Conservation (phyloP, 1,140 invertebrate species). For the Prorops nasuta region DNA sequence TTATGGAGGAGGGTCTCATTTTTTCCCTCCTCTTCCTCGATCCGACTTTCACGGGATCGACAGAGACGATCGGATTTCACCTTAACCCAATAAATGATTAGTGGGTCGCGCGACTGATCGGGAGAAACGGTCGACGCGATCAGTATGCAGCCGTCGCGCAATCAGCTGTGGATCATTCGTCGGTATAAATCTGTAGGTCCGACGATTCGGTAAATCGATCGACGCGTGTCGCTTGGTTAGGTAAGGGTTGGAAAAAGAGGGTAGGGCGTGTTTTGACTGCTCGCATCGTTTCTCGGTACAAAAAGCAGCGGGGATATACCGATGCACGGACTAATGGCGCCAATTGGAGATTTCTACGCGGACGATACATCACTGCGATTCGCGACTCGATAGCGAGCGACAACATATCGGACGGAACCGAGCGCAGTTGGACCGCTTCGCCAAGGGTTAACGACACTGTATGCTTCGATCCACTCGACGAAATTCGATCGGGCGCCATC, state of each 20-base stretch:
- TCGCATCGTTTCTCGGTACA: neutral
- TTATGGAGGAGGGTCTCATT: too few relatives aligned
- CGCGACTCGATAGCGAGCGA: constrained; percentile 8
- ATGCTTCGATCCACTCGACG: neutral
- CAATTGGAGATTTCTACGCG: constrained; percentile 15
- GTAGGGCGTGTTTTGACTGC: neutral
- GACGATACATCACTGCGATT: constrained; percentile 21
- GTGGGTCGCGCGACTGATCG: constrained; percentile 15
- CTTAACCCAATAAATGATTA: constrained; percentile 35
- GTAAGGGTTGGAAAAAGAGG: constrained; percentile 14
- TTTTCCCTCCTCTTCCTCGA: too few relatives aligned
- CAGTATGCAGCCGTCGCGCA: constrained; percentile 28
- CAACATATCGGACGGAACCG: constrained; percentile 13
- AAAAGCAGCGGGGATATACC: constrained; percentile 18
- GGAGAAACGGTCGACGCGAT: constrained; percentile 40
- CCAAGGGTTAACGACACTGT: constrained; percentile 8
- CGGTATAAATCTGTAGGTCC: constrained; percentile 34
- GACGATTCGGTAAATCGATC: constrained; percentile 15
- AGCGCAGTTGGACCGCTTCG: neutral
- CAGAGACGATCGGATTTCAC: constrained; percentile 18
- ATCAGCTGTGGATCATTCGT: constrained; percentile 37
- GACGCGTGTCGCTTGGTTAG: constrained; percentile 14
- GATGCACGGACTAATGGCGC: constrained; percentile 29
- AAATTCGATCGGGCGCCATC: neutral
- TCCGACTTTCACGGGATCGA: neutral